A percentile compares a stretch with the other conserved stretches of the same genome.
Conservation (phyloP, 1,140 invertebrate genomes). For the Macrostomum lignano region DNA sequence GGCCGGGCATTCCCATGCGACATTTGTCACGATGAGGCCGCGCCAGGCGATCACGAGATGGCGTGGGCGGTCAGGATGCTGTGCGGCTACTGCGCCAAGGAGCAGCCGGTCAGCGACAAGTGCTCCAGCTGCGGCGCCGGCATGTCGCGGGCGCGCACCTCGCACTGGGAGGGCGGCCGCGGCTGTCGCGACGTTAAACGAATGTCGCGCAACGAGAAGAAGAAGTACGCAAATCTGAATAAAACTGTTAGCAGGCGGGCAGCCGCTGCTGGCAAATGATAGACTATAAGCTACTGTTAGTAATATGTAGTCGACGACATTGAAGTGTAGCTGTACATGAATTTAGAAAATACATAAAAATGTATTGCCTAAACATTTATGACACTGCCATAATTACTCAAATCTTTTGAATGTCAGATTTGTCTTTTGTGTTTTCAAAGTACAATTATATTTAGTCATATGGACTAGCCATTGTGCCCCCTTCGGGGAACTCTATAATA, state of each 20-base stretch:
- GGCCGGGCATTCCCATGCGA: conserved; percentile 28
- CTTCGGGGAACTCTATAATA: too few relatives aligned
- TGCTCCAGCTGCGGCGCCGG: conserved; percentile 15
- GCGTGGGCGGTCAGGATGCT: conserved; percentile 24
- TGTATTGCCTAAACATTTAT: too few relatives aligned
- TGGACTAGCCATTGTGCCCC: too few relatives aligned
- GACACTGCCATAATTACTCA: too few relatives aligned
- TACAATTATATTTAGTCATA: too few relatives aligned
- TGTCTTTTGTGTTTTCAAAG: too few relatives aligned
- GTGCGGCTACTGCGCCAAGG: conserved; percentile 28
- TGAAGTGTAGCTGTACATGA: too few relatives aligned
- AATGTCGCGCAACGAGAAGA: conserved; percentile 12
- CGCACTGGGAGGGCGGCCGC: conserved; percentile 27
- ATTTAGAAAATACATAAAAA: too few relatives aligned
- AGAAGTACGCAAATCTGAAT: not conserved
- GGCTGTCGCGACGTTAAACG: conserved; percentile 24
- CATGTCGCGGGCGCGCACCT: conserved; percentile 13
- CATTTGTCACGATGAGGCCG: conserved; percentile 25
- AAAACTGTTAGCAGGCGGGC: conserved; percentile 1
- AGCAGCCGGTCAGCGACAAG: conserved; percentile 19
- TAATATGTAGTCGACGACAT: too few relatives aligned
- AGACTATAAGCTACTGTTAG: too few relatives aligned
- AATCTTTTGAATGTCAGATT: too few relatives aligned
- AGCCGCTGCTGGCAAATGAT: too few relatives aligned
- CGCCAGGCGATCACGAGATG: conserved; percentile 22